Evolutionary conservation across 2,888 invertebrate genomes (phyloP).

Genomic region (Drosophila subquinaria): DNA sequence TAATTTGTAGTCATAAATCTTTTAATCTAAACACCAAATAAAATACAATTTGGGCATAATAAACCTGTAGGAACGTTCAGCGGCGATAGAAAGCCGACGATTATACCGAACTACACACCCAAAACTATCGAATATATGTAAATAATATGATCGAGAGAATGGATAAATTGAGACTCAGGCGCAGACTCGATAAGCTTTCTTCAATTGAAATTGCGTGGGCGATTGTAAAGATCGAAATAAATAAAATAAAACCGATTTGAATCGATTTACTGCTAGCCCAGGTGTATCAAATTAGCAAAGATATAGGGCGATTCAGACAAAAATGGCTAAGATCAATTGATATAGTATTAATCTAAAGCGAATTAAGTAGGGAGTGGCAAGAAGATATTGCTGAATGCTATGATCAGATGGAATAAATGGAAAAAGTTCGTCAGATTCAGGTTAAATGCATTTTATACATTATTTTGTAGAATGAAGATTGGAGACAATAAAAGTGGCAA

Average conservation of each 20-base stretch:
- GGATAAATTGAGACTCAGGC: slow-evolving; percentile 3
- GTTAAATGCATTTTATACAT: neutral
- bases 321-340: neutral
- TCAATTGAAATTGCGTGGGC: slow-evolving; percentile 29
- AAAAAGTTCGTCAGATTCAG: no score
- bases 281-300: slow-evolving; percentile 1
- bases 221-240: slow-evolving; percentile 29
- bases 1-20: slow-evolving; percentile 82
- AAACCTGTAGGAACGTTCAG: slow-evolving; percentile 42
- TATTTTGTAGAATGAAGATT: neutral
- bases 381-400: neutral
- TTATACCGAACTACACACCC: slow-evolving; percentile 8
- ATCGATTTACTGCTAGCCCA: slow-evolving; percentile 9
- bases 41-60: slow-evolving; percentile 64
- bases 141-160: slow-evolving; percentile 9
- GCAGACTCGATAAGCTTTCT: slow-evolving; percentile 10
- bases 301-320: neutral
- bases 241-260: slow-evolving; percentile 4
- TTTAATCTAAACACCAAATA: slow-evolving; percentile 76
- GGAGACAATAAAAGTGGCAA: neutral
- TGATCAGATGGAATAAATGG: neutral
- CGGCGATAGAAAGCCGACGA: slow-evolving; percentile 30
- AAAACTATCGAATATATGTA: slow-evolving; percentile 15
- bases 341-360: neutral
- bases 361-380: neutral